phyloP scores from a whole-genome alignment of 2,797 vertebrate species.

The Tragelaphus oryx region DNA sequence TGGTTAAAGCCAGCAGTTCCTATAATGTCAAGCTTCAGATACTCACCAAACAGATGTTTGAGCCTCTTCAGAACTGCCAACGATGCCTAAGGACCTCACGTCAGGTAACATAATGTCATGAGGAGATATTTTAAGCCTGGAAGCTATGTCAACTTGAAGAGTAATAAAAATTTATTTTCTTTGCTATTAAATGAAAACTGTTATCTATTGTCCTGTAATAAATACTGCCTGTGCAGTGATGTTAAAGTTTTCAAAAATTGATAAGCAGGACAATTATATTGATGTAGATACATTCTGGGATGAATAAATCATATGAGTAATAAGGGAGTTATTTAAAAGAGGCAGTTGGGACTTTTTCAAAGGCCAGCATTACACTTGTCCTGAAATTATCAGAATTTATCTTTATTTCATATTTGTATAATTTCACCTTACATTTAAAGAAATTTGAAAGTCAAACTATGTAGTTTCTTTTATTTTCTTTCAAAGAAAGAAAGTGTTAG shows the following conservation, averaged over 20 bases:
- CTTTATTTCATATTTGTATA: background rate
- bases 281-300: background rate
- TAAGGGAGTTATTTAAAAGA: background rate
- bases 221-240: background rate
- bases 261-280: background rate
- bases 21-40: conserved; percentile 27
- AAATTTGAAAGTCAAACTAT: conserved; percentile 6
- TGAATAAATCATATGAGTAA: background rate
- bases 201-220: background rate
- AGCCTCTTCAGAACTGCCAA: background rate
- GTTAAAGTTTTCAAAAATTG: background rate
- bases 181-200: background rate
- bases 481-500: background rate
- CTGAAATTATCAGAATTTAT: background rate
- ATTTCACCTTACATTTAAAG: background rate
- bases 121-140: background rate
- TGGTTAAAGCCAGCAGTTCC: conserved; percentile 51
- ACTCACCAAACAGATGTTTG: conserved; percentile 42
- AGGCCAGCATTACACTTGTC: background rate
- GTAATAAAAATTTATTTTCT: background rate
- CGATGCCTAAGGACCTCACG: conserved; percentile 47
- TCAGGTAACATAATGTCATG: background rate
- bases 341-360: background rate
- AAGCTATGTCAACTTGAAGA: background rate
- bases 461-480: background rate